Base-by-base conservation (phyloP, 2,113 vertebrate species). In the Camelus dromedarius region DNA sequence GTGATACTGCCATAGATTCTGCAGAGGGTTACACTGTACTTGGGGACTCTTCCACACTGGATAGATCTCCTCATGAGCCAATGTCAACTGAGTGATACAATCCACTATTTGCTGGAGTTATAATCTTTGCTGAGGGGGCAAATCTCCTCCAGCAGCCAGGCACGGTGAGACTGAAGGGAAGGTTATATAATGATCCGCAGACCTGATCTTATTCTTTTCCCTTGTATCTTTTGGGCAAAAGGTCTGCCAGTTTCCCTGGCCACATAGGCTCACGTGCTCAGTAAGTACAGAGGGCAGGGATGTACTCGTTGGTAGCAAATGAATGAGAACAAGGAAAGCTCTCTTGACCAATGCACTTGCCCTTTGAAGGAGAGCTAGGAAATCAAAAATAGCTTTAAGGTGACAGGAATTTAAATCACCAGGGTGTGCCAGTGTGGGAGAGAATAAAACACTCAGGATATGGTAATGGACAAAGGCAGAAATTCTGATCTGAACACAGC, bases 261-360 rank as follows among this genome's bases (percentile, higher is more conserved):
- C 87, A 84, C 42, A 30, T 20, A n/a, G 64, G 42, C 24, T 93
- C n/a, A 88, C 24, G 2, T 58, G 58, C 32, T 70, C 30, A 72
- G 10, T 69, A 56, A 84, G 38, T 52, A 91, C 38, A 84, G 30
- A 96, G 26, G 67, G 20, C 6, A 86, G 28, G 28, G 82, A 70
- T 75, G 24, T 50, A 52, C 20, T 26, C 16, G 19, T 19, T 83
- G n/a, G 30, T 58, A 95, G 75, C 30, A 83, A 95, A 73, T 77
- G 24, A 93, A 92, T 30, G 15, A 96, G n/a, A 84, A 89, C 22
- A 77, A 77, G 10, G 30, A 95, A 88, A 76, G 5, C 18, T 92
- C 30, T 83, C 18, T 89, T 85, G 70, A 60, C 24, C 35, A 69
- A 62, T 10, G 6, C 14, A 77, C 15, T 24, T 1, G 80, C 16